phyloP scores from a whole-genome alignment of 2,888 invertebrate genomes.

The Nephrotoma flavescens region DNA sequence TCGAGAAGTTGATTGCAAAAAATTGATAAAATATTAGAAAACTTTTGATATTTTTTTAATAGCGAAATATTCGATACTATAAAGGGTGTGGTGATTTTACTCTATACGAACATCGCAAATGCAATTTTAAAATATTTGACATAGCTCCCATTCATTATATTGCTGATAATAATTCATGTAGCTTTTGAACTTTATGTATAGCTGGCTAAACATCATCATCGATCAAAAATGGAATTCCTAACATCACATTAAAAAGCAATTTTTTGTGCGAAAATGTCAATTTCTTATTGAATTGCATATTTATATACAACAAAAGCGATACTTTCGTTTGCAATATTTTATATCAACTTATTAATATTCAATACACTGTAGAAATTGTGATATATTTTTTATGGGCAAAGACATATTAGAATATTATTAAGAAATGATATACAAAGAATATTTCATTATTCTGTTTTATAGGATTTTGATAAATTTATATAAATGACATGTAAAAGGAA shows the following conservation, averaged over 20 bases:
- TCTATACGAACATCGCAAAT: too few species aligned
- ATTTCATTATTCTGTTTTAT: neutral
- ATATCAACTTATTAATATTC: neutral
- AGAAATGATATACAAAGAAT: neutral
- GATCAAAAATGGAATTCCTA: neutral
- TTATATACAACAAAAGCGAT: neutral
- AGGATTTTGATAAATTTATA: neutral
- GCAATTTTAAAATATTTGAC: neutral
- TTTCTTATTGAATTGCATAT: neutral
- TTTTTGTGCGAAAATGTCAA: neutral
- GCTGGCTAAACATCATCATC: neutral
- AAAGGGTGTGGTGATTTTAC: too few species aligned
- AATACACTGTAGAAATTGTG: neutral
- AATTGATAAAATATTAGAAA: neutral
- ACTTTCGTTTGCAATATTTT: neutral
- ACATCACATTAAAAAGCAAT: neutral
- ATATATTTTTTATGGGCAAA: neutral
- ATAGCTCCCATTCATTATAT: neutral
- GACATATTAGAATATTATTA: neutral
- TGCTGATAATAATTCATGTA: neutral
- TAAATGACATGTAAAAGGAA: neutral
- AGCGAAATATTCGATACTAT: neutral
- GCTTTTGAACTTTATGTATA: neutral
- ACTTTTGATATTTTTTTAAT: neutral
- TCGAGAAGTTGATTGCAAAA: neutral